Evolutionary conservation across 2,888 invertebrate species (phyloP), one percentile per base, ranked within the genome.

Genomic region (Drosophila mettleri): DNA sequence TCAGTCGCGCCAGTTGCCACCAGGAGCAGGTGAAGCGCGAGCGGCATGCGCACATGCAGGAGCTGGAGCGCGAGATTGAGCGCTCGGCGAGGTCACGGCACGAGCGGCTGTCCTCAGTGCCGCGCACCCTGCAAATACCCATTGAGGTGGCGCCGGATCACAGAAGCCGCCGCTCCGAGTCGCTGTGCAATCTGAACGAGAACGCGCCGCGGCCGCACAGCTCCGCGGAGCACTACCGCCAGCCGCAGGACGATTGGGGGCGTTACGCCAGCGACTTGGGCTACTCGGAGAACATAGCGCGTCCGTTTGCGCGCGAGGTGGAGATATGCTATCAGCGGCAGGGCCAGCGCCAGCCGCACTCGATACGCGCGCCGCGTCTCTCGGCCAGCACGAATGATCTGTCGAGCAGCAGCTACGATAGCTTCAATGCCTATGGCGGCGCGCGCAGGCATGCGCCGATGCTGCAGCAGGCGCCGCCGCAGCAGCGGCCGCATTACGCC

Each of bases 221-320:
- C 45, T 78, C 80, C 0, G 73, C 66, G 12, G 87, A 85, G 8
- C 46, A 78, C 54, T 38, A 80, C 39, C 59, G 55, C 0, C 54
- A 1, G 24, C 54, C 36, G 29, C 90, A 93, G 48, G 91, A 92
- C 27, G 94, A 94, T 73, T 94, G 94, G 94, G 88, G 93, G 51
- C 90, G 92, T 31, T 91, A 93, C 49, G 93, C 93, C 18, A 91
- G 91, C 41, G 91, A 92, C 34, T 88, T 91, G 59, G 92, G 91
- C 18, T 89, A 91, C 12, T 92, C 92, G 10, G 92, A 92, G 64
- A 92, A 92, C 46, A 91, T 92, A 0, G 88, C 90, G 0, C 88
- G 90, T 16, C 92, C 92, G 0, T 90, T 92, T 52, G 89, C 91
- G 9, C 89, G 90, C 3, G 92, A 92, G 68, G 91, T 92, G 4